Base-by-base conservation (phyloP, 2,797 vertebrate genomes). In the Choloepus didactylus region DNA sequence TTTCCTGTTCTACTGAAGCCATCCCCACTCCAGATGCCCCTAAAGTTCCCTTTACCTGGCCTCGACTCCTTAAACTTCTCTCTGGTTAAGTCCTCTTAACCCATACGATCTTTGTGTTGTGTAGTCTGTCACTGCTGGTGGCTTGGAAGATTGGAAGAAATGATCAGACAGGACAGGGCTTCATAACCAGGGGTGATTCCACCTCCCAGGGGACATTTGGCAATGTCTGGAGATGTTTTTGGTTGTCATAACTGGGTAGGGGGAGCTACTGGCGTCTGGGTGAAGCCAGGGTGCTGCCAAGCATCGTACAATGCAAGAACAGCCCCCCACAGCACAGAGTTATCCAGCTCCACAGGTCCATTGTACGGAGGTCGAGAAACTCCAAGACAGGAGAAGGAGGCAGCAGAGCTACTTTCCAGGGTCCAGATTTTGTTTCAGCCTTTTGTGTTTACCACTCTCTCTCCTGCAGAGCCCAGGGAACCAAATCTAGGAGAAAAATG, bases 271-370 rank as follows among this genome's bases (percentile, higher is more conserved):
- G 67, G 60, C 38, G 25, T 19, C 19, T 7, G 73, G 10, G 21
- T 91, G 84, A 67, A 35, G 7, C 35, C 27, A 69, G 31, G 25
- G 82, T 15, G 41, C 64, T 16, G 46, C 83, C 31, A 4, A 27
- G 14, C 1, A 2, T 51, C 60, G 41, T 67, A 0, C 14, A 1
- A 1, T 3, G 29, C 25, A 14, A 41, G 51, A 29, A 16, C 1
- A 21, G 23, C 21, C 44, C 54, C 5, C 27, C 51, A 5, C 18
- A 16, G 3, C n/a, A 6, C 54, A 51, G 23, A 35, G 3, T 6
- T 12, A 14, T 9, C 6, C 19, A 7, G 51, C 15, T 44, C 15
- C 3, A 70, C 8, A 3, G 2, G n/a, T 29, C 54, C 18, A 18
- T 6, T 18, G 31, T 14, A 54, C 44, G 0, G 1, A 44, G 15